These are phyloP conservation scores for Colletes collaris DNA, from an alignment of 2,888 invertebrate genomes.

Conservation along the genomic window DNA sequence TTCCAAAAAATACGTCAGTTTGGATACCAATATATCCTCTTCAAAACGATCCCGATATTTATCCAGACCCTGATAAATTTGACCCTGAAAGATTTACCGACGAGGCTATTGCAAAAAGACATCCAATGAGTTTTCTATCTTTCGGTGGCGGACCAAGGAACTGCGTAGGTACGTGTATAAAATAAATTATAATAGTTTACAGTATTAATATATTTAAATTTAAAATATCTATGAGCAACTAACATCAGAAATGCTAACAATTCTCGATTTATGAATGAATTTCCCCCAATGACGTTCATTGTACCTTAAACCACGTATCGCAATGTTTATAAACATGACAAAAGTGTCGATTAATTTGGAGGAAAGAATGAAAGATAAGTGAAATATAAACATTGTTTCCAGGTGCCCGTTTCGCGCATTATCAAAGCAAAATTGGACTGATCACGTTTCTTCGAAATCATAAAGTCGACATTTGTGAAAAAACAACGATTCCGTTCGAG, in stretches of 20 bases:
- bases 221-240: too few relatives aligned
- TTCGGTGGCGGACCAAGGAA: slow-evolving; percentile 79
- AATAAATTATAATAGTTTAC: too few relatives aligned
- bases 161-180: slow-evolving; percentile 72
- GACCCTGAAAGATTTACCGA: slow-evolving; percentile 75
- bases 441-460: slow-evolving; percentile 24
- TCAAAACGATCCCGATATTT: slow-evolving; percentile 71
- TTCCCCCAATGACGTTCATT: too few relatives aligned
- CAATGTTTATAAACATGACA: background rate
- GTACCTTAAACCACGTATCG: too few relatives aligned
- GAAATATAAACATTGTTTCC: background rate
- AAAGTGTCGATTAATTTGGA: too few relatives aligned
- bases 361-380: too few relatives aligned
- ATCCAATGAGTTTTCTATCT: slow-evolving; percentile 70
- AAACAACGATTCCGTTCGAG: slow-evolving; percentile 13
- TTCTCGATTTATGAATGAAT: too few relatives aligned
- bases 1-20: slow-evolving; percentile 60
- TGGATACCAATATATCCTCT: slow-evolving; percentile 69
- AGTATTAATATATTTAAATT: too few relatives aligned
- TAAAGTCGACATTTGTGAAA: slow-evolving; percentile 32
- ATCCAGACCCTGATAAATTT: slow-evolving; percentile 71
- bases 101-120: slow-evolving; percentile 60
- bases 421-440: slow-evolving; percentile 19
- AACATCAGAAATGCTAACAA: too few relatives aligned
- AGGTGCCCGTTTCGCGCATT: slow-evolving; percentile 6